These are phyloP conservation scores for Otocyon megalotis DNA, from an alignment of 2,113 vertebrate genomes.

Conservation along the genomic window DNA sequence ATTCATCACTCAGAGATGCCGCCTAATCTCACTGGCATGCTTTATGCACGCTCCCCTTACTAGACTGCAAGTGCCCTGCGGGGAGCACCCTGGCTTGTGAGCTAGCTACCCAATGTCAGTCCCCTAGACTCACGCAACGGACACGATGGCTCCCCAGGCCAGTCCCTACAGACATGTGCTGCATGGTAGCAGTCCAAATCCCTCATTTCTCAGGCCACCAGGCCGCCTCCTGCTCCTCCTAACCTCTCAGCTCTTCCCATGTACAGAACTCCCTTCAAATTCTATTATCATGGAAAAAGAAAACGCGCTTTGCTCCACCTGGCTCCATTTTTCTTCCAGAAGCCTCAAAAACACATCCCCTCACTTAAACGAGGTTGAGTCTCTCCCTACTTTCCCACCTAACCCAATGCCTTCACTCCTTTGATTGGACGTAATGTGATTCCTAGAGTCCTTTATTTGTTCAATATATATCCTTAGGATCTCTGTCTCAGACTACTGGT, in stretches of 20 bases:
- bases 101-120: neutral
- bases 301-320: neutral
- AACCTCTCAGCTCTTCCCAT: neutral
- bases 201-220: neutral
- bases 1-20: neutral
- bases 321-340: neutral
- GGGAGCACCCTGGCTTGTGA: neutral
- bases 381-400: neutral
- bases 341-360: neutral
- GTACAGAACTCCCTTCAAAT: neutral
- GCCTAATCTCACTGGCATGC: neutral
- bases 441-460: neutral
- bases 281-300: neutral
- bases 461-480: neutral
- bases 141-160: neutral
- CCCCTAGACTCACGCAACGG: neutral
- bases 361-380: neutral
- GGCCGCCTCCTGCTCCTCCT: neutral
- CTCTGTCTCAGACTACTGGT: neutral
- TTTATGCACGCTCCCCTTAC: neutral
- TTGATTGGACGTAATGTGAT: neutral
- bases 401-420: conserved; percentile 27
- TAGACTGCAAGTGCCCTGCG: neutral
- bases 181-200: neutral
- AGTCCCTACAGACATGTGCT: neutral